These are phyloP conservation scores for Buceros bicornis DNA, from an alignment of 2,797 vertebrate genomes.

Conservation along the genomic window DNA sequence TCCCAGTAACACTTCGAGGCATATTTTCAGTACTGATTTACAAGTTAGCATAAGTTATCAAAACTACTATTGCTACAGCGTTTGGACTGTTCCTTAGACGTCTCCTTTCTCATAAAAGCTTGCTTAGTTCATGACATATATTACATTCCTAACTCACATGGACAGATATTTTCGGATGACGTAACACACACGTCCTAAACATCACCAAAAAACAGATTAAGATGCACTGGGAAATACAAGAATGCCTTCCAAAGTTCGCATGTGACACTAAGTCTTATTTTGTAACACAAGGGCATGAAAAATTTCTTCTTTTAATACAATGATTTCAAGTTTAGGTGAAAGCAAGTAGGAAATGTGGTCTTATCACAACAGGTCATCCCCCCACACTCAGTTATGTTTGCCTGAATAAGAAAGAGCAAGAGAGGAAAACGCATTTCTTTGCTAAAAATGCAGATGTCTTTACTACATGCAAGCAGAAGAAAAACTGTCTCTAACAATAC, in stretches of 20 bases:
- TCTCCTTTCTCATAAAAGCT: background rate
- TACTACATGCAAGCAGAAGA: background rate
- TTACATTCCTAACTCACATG: background rate
- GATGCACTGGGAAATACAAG: background rate
- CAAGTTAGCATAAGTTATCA: background rate
- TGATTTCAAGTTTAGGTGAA: background rate
- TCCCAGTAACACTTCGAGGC: background rate
- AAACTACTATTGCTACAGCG: background rate
- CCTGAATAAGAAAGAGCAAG: background rate
- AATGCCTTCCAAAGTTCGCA: background rate
- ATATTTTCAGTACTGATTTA: background rate
- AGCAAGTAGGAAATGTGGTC: background rate
- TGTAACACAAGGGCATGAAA: background rate
- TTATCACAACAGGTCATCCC: background rate
- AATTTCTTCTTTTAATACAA: background rate
- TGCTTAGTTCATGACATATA: background rate
- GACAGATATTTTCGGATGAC: background rate
- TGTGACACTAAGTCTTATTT: background rate
- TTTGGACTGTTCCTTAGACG: background rate
- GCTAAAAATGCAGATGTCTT: fast-evolving
- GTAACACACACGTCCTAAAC: background rate
- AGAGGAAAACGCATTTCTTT: background rate
- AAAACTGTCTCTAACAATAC: background rate
- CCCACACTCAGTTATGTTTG: fast-evolving
- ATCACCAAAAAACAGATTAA: background rate